Evolutionary conservation across 2,113 vertebrate species (phyloP), one percentile per base, ranked within the genome.

Genomic region (Epinephelus cyanopodus): DNA sequence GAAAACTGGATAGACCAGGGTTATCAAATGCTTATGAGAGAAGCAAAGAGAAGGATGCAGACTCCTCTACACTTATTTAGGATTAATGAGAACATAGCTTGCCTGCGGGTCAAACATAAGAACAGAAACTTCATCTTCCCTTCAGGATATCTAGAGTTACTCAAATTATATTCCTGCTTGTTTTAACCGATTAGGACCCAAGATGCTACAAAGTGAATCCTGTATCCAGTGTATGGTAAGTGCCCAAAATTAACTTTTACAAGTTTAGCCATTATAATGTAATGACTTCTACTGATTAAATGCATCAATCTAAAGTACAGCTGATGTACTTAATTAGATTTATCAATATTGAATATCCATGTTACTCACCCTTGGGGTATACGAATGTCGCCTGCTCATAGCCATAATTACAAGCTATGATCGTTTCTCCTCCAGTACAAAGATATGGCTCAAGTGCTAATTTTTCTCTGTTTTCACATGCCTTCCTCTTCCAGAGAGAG

Each of bases 381-480:
- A 93, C 3, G 94, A 94, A 85, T 94, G 94, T 58, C 93, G 74
- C 65, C 93, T 93, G 77, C 12, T 88, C 70, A 93, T 29, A 83
- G 93, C 90, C 90, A 94, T 94, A 0, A 47, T 78, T 61, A 42
- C 33, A 78, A 78, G 14, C 33, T 57, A 48, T 42, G 25, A 61
- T n/a, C 1, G 23, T 72, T 87, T 89, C n/a, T 75, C 57, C 53
- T 70, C 33, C 61, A 64, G 2, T 42, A n/a, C 6, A 82, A 69
- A 76, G 21, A 64, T 6, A 53, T 19, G 29, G 19, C 18, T 85
- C 14, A 53, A 60, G 21, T 23, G 19, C 48, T 42, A 63, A 4
- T 71, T 74, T 75, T 64, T 37, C 47, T 67, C 70, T 62, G 67
- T 39, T 56, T 68, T 77, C 25, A 33, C 61, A 74, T 77, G 10